These are phyloP conservation scores for Poecilia picta DNA, from an alignment of 2,797 vertebrate species.

Conservation along the genomic window DNA sequence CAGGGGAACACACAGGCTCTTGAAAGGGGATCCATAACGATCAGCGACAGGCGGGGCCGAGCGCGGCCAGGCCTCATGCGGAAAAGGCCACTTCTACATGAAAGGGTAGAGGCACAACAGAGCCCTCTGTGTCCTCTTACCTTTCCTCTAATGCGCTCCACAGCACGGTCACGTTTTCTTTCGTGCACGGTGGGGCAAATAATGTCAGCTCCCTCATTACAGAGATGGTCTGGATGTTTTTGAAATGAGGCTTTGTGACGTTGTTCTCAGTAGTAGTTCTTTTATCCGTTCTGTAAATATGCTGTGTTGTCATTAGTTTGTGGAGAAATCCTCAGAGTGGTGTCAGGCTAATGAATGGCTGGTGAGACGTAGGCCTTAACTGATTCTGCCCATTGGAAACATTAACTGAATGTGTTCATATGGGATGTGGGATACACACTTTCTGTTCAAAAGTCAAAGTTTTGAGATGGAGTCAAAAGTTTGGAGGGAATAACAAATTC, in stretches of 20 bases:
- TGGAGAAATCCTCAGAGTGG: neutral
- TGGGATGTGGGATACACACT: neutral
- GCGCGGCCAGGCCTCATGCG: constrained; percentile 49
- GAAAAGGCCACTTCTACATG: constrained; percentile 74
- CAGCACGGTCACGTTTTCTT: constrained; percentile 52
- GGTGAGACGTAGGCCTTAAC: neutral
- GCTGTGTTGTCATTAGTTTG: neutral
- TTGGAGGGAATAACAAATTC: neutral
- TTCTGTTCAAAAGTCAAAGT: neutral
- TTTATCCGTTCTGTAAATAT: neutral
- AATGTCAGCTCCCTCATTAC: constrained; percentile 57
- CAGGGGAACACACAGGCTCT: constrained; percentile 64
- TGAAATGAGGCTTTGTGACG: neutral
- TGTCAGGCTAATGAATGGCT: neutral
- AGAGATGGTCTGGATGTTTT: neutral
- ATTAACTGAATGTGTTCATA: neutral
- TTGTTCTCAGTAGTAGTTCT: neutral
- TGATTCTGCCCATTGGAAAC: neutral
- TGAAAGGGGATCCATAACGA: constrained; percentile 76
- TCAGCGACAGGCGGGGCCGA: constrained; percentile 71
- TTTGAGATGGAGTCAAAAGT: neutral
- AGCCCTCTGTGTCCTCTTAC: constrained; percentile 54
- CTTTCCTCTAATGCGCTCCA: constrained; percentile 44
- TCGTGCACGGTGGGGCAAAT: constrained; percentile 44
- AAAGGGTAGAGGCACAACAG: constrained; percentile 65